These are phyloP conservation scores for Uropsilus gracilis DNA, from an alignment of 2,113 vertebrate genomes.

Conservation along the genomic window DNA sequence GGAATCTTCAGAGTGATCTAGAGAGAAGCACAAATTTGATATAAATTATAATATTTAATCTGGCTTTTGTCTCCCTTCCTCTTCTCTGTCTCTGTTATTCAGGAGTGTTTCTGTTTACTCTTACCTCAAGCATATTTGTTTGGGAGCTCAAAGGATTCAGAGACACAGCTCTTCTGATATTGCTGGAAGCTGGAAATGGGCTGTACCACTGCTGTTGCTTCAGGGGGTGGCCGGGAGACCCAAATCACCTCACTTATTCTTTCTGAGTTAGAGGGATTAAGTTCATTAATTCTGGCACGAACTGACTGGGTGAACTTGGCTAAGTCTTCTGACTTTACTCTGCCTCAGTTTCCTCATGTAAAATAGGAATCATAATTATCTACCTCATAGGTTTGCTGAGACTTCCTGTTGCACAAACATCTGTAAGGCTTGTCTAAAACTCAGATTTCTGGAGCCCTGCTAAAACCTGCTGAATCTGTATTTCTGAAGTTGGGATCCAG, in stretches of 20 bases:
- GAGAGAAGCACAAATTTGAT: neutral
- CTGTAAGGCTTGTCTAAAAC: neutral
- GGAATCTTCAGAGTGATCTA: neutral
- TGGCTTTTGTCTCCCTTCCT: neutral
- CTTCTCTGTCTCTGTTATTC: neutral
- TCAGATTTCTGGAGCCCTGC: neutral
- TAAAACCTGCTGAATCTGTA: neutral
- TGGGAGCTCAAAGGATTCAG: neutral
- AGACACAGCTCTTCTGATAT: neutral
- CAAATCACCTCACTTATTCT: neutral
- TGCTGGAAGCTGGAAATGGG: neutral
- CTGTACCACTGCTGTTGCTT: neutral
- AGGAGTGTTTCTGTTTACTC: neutral
- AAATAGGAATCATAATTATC: neutral
- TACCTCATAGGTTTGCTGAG: neutral
- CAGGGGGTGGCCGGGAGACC: neutral
- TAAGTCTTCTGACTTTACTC: neutral
- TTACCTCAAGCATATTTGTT: neutral
- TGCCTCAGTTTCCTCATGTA: neutral
- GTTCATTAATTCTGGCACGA: neutral
- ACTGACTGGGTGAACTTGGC: neutral
- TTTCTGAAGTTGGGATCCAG: neutral
- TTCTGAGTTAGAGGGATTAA: neutral
- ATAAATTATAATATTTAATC: neutral
- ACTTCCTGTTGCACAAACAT: neutral